phyloP scores from a whole-genome alignment of 2,888 invertebrate genomes.

The Lasioglossum figueresi region DNA sequence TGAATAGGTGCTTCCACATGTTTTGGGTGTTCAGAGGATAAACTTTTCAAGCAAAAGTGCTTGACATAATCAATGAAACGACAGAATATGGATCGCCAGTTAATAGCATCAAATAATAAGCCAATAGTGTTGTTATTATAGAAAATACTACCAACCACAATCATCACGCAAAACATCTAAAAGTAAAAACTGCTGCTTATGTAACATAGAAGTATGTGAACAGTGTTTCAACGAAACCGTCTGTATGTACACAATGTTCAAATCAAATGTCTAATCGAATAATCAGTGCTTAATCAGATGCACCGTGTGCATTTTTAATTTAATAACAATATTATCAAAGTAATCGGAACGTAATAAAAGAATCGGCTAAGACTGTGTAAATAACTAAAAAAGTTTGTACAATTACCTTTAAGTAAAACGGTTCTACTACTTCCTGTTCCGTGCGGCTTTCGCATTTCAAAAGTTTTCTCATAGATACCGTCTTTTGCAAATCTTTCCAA shows the following conservation, averaged over 20 bases:
- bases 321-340: constrained; percentile 7
- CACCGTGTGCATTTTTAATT: constrained; percentile 13
- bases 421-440: constrained; percentile 86
- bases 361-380: constrained; percentile 12
- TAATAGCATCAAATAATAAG: constrained; percentile 78
- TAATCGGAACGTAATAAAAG: constrained; percentile 3
- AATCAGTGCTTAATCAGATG: constrained; percentile 13
- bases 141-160: constrained; percentile 80
- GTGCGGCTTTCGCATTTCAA: constrained; percentile 88
- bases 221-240: constrained; percentile 40
- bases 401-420: constrained; percentile 89
- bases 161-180: constrained; percentile 81
- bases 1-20: constrained; percentile 79
- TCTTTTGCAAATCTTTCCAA: constrained; percentile 92
- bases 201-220: constrained; percentile 52
- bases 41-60: constrained; percentile 67
- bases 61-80: constrained; percentile 74
- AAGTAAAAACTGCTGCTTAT: constrained; percentile 75
- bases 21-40: constrained; percentile 73
- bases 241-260: constrained; percentile 21
- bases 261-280: constrained; percentile 24
- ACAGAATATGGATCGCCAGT: constrained; percentile 75
- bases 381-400: neutral
- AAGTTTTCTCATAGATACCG: constrained; percentile 87
- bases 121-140: constrained; percentile 79